Conservation (phyloP, 92 coral and sea anemone species). For the Phymanthus crucifer region DNA sequence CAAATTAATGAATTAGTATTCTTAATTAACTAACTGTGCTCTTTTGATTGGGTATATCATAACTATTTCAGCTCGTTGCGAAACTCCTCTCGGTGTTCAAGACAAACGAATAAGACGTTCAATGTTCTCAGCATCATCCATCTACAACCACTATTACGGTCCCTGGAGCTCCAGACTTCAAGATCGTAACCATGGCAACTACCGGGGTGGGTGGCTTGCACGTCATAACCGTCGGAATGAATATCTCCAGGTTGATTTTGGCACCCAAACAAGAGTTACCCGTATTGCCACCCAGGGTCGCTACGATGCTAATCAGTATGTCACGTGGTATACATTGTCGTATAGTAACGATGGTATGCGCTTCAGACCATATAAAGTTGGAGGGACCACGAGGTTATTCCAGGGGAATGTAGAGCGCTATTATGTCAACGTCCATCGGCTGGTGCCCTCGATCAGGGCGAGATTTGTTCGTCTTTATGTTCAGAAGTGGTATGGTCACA, state of each 20-base stretch:
- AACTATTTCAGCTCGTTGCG: slow-evolving; percentile 66
- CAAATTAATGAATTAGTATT: too few relatives aligned
- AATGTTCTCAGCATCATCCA: slow-evolving; percentile 65
- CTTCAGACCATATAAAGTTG: slow-evolving; percentile 49
- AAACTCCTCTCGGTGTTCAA: slow-evolving; percentile 74
- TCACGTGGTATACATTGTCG: slow-evolving; percentile 52
- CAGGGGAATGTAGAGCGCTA: slow-evolving; percentile 62
- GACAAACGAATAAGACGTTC: slow-evolving; percentile 66
- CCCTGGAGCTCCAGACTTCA: slow-evolving; percentile 85
- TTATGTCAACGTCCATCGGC: slow-evolving; percentile 49
- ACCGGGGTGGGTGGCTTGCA: slow-evolving; percentile 65
- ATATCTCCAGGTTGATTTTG: slow-evolving; percentile 68
- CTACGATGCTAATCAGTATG: slow-evolving; percentile 67
- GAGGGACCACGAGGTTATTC: slow-evolving; percentile 51
- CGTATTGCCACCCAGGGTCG: slow-evolving; percentile 61
- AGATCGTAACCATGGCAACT: slow-evolving; percentile 58
- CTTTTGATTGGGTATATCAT: too few relatives aligned
- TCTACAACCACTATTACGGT: slow-evolving; percentile 67
- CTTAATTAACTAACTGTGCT: too few relatives aligned
- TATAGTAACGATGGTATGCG: slow-evolving; percentile 48
- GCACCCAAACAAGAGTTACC: slow-evolving; percentile 43
- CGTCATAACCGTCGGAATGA: slow-evolving; percentile 41
- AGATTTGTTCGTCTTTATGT: slow-evolving; percentile 60
- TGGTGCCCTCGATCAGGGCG: slow-evolving; percentile 55
- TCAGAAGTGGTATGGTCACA: slow-evolving; percentile 55